Conservation (phyloP, 53 echinoderm and acorn worm genomes). For the Echinarachnius parma region DNA sequence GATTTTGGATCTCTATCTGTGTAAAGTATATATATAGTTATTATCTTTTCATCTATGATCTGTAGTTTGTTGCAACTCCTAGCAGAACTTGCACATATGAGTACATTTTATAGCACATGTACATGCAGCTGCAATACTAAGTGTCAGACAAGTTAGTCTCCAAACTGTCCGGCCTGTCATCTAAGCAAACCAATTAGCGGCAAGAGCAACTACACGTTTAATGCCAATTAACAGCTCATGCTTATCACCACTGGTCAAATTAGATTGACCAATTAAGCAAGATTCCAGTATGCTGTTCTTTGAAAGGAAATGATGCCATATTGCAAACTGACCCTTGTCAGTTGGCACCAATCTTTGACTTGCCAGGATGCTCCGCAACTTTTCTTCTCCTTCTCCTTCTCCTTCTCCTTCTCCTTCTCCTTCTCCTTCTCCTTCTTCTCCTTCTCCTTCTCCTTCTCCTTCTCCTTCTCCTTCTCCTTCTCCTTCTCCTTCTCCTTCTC, state of each 20-base stretch:
- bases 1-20: too few relatives aligned
- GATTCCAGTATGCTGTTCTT: neutral
- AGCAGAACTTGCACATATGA: too few relatives aligned
- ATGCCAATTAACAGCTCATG: slow-evolving; percentile 16
- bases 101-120: too few relatives aligned
- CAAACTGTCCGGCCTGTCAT: too few relatives aligned
- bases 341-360: slow-evolving; percentile 25
- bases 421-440: neutral
- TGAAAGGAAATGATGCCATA: slow-evolving; percentile 7
- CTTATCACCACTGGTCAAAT: too few relatives aligned
- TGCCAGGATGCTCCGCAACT: neutral
- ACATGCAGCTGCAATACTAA: too few relatives aligned
- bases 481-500: neutral
- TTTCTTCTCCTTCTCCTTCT: neutral
- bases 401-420: neutral
- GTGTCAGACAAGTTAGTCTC: too few relatives aligned
- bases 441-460: neutral
- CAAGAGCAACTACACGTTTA: slow-evolving; percentile 25
- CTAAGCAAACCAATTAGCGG: neutral
- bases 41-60: too few relatives aligned
- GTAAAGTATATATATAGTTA: too few relatives aligned
- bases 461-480: neutral
- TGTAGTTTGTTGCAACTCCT: too few relatives aligned
- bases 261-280: too few relatives aligned
- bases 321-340: neutral